A percentile compares a stretch with the other conserved stretches of the same genome.
phyloP scores from a whole-genome alignment of 2,888 invertebrate species.

The Melangyna quadrimaculata region DNA sequence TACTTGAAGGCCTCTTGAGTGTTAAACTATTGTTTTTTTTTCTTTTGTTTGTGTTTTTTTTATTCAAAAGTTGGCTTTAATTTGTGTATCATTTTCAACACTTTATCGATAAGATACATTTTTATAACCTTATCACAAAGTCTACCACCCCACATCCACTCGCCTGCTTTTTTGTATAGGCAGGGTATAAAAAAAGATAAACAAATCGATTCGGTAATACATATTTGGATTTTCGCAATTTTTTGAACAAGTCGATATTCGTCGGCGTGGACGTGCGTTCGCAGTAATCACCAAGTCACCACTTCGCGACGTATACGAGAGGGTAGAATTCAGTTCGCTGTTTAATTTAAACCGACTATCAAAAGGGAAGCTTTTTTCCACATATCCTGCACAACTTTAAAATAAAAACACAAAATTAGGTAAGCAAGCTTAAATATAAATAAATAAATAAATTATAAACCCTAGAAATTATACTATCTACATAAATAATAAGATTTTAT shows the following conservation, averaged over 20 bases:
- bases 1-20: background rate
- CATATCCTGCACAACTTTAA: background rate
- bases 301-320: slow-evolving; percentile 58
- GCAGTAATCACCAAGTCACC: slow-evolving; percentile 60
- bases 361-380: background rate
- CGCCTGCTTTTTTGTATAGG: slow-evolving; percentile 25
- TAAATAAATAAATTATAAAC: background rate
- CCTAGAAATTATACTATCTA: no score
- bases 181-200: slow-evolving; percentile 52
- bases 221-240: slow-evolving; percentile 59
- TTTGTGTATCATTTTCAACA: slow-evolving; percentile 33
- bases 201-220: slow-evolving; percentile 62
- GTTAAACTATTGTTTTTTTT: slow-evolving; percentile 26
- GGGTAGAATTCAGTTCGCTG: slow-evolving; percentile 49
- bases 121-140: slow-evolving; percentile 39
- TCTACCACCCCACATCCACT: slow-evolving; percentile 2
- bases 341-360: background rate
- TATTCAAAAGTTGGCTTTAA: background rate
- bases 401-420: background rate
- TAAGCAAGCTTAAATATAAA: background rate
- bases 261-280: slow-evolving; percentile 44
- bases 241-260: slow-evolving; percentile 14
- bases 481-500: background rate
- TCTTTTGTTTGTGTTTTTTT: slow-evolving; percentile 16
- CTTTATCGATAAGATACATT: slow-evolving; percentile 53